Conservation (phyloP, 2,888 invertebrate genomes). For the Sphaerophoria taeniata region DNA sequence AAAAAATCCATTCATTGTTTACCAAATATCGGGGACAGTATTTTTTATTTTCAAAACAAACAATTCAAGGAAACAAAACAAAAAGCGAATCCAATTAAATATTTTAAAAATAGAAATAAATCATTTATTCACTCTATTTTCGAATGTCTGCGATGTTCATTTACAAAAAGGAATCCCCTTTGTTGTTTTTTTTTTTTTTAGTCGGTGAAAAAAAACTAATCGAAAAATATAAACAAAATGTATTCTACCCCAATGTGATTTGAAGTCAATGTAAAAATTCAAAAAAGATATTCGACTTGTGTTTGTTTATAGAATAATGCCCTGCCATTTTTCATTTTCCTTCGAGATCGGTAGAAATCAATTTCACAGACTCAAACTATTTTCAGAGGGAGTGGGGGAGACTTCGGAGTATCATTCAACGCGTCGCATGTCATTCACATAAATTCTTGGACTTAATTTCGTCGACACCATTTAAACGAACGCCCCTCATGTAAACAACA, state of each 20-base stretch:
- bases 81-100: conserved; percentile 42
- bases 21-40: conserved; percentile 58
- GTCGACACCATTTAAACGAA: conserved; percentile 45
- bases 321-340: conserved; percentile 6
- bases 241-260: conserved; percentile 22
- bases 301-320: conserved; percentile 33
- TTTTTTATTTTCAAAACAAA: conserved; percentile 20
- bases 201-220: not conserved
- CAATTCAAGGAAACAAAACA: conserved; percentile 23
- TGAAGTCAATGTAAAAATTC: not conserved
- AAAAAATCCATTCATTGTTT: conserved; percentile 46
- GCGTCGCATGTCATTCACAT: conserved; percentile 59
- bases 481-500: conserved; percentile 48
- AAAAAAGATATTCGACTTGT: conserved; percentile 30
- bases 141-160: conserved; percentile 8
- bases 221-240: conserved; percentile 35
- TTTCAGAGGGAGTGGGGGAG: conserved; percentile 1
- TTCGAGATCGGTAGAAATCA: not conserved
- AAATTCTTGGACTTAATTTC: conserved; percentile 64
- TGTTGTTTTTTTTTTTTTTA: not conserved
- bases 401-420: conserved; percentile 34
- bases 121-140: not conserved
- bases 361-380: conserved; percentile 14
- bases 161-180: conserved; percentile 40
- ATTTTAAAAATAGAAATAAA: conserved; percentile 37